Conservation (phyloP, 2,888 invertebrate genomes). For the Ormyrus thymus region DNA sequence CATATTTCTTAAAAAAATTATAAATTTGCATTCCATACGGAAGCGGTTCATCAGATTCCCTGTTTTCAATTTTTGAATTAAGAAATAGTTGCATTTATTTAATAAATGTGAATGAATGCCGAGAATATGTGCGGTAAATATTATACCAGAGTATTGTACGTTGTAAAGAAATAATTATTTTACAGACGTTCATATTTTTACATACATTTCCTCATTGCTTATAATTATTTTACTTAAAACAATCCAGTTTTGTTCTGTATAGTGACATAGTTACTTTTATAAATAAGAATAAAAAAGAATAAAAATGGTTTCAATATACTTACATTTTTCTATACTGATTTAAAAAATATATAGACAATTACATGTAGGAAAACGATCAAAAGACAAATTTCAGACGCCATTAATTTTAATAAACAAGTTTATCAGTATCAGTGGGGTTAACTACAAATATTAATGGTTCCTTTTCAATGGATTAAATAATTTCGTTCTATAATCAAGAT, state of each 20-base stretch:
- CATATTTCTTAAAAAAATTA: slow-evolving; percentile 38
- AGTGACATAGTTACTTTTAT: slow-evolving; percentile 56
- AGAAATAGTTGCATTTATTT: slow-evolving; percentile 54
- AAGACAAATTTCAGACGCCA: slow-evolving; percentile 10
- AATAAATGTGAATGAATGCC: slow-evolving; percentile 51
- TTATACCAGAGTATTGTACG: slow-evolving; percentile 39
- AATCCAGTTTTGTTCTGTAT: slow-evolving; percentile 55
- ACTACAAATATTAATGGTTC: slow-evolving; percentile 41
- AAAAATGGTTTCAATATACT: slow-evolving; percentile 46
- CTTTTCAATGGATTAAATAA: slow-evolving; percentile 33
- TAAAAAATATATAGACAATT: slow-evolving; percentile 32
- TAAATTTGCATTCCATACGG: slow-evolving; percentile 45
- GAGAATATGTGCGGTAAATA: slow-evolving; percentile 45
- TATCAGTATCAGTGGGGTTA: slow-evolving; percentile 47
- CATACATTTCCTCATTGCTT: slow-evolving; percentile 54
- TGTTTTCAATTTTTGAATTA: slow-evolving; percentile 49
- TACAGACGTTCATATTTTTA: slow-evolving; percentile 53
- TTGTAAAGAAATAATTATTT: slow-evolving; percentile 53
- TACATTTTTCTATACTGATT: slow-evolving; percentile 46
- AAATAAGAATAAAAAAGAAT: slow-evolving; percentile 49
- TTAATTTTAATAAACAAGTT: slow-evolving; percentile 22
- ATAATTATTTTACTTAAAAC: slow-evolving; percentile 49
- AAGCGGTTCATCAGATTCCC: slow-evolving; percentile 47
- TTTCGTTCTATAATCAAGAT: slow-evolving; percentile 4
- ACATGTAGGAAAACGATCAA: slow-evolving; percentile 12